Percentiles rank a stretch among this genome's conserved stretches.
phyloP scores from a whole-genome alignment of 2,888 invertebrate genomes.

The Lottia scabra region DNA sequence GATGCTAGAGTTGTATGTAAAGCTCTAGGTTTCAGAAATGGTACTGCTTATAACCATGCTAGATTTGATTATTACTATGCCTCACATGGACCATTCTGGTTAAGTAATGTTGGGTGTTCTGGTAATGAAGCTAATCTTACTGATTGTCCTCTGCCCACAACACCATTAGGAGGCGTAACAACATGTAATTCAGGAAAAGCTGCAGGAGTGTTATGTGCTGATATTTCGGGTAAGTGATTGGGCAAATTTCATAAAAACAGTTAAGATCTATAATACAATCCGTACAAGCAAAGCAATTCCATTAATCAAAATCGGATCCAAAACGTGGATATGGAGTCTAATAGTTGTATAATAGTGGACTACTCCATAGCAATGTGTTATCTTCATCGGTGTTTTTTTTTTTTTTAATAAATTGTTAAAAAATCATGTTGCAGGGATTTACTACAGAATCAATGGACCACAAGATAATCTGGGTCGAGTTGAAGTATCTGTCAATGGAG shows the following conservation, averaged over 20 bases:
- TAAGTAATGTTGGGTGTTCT: slow-evolving; percentile 66
- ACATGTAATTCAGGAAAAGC: slow-evolving; percentile 43
- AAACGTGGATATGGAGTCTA: too few species aligned
- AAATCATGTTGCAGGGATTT: slow-evolving; percentile 34
- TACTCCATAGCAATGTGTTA: too few species aligned
- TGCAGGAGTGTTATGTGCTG: slow-evolving; percentile 55
- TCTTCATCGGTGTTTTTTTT: too few species aligned
- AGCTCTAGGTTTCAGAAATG: slow-evolving; percentile 50
- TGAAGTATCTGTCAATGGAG: slow-evolving; percentile 78
- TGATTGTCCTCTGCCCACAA: slow-evolving; percentile 42
- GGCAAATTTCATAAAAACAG: background rate
- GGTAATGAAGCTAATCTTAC: slow-evolving; percentile 46
- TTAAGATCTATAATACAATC: background rate
- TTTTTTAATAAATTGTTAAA: too few species aligned
- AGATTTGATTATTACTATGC: slow-evolving; percentile 42
- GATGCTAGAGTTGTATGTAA: slow-evolving; percentile 53
- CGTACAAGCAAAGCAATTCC: too few species aligned
- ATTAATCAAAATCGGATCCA: too few species aligned
- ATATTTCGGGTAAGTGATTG: slow-evolving; percentile 41
- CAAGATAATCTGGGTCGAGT: slow-evolving; percentile 65
- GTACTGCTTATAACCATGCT: slow-evolving; percentile 55
- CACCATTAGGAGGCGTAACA: slow-evolving; percentile 41
- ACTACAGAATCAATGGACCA: slow-evolving; percentile 44
- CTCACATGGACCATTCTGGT: slow-evolving; percentile 73
- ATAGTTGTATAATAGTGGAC: too few species aligned